Conservation (phyloP, 2,113 vertebrate species). For the Grantiella picta region DNA sequence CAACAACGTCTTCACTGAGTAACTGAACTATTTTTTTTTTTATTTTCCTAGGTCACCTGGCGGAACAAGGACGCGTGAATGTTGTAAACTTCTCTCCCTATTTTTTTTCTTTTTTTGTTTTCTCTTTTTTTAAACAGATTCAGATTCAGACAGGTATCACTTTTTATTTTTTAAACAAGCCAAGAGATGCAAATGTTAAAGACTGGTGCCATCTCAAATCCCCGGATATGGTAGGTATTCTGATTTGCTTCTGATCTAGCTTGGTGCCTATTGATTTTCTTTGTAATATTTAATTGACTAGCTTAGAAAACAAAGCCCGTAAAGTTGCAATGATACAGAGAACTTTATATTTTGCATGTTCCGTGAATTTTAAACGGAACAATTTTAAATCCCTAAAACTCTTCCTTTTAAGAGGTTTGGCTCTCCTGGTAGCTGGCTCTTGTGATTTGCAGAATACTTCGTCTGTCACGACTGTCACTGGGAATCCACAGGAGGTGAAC, state of each 20-base stretch:
- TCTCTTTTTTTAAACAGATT: not conserved
- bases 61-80: not conserved
- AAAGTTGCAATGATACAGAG: not conserved
- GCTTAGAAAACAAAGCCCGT: not conserved
- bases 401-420: not conserved
- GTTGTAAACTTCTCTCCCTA: not conserved
- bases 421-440: conserved; percentile 33
- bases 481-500: conserved; percentile 74
- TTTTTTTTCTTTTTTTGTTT: not conserved
- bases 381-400: conserved; percentile 13
- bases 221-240: not conserved
- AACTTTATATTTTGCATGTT: not conserved
- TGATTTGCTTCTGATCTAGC: not conserved
- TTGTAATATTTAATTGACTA: not conserved
- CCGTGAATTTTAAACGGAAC: not conserved
- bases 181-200: not conserved
- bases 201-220: not conserved
- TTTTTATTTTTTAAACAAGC: not conserved
- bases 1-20: not conserved
- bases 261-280: not conserved
- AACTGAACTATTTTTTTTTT: not conserved
- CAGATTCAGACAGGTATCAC: not conserved
- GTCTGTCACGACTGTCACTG: conserved; percentile 70
- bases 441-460: conserved; percentile 72
- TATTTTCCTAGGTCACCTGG: not conserved